Conservation (phyloP, 2,113 vertebrate species). For the Erythrocercus mccallii region DNA sequence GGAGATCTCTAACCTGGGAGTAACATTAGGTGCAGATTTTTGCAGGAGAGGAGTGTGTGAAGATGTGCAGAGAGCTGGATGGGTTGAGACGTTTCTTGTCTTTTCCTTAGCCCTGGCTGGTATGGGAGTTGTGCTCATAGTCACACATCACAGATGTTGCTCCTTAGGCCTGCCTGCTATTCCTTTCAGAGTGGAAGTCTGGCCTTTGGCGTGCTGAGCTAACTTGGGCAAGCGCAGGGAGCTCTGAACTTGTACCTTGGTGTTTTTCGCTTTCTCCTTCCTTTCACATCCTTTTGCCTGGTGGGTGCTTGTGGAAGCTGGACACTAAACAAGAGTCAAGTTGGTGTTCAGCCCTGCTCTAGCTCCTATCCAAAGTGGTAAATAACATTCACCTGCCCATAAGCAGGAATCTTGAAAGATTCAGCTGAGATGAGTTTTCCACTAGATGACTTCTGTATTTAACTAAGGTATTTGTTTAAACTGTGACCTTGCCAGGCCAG, state of each 20-base stretch:
- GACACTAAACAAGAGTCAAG: neutral
- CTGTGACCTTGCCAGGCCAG: neutral
- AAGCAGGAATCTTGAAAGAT: neutral
- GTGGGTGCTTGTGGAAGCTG: neutral
- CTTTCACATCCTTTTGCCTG: neutral
- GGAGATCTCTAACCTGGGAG: neutral
- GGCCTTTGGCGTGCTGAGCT: neutral
- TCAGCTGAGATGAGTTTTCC: neutral
- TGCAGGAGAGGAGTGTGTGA: neutral
- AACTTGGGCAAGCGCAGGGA: neutral
- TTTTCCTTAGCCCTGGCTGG: neutral
- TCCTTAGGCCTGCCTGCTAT: neutral
- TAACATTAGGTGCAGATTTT: neutral
- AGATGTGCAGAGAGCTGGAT: neutral
- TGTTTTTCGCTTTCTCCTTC: neutral
- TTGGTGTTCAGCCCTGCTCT: neutral
- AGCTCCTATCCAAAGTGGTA: neutral
- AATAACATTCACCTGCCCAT: neutral
- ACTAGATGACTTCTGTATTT: neutral
- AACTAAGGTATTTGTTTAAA: neutral
- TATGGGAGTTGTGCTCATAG: neutral
- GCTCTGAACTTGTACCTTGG: neutral
- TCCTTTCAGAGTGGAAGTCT: neutral
- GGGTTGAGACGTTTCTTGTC: neutral
- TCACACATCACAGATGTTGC: accelerated